Conservation (phyloP, 2,797 vertebrate genomes). For the Trachops cirrhosus region DNA sequence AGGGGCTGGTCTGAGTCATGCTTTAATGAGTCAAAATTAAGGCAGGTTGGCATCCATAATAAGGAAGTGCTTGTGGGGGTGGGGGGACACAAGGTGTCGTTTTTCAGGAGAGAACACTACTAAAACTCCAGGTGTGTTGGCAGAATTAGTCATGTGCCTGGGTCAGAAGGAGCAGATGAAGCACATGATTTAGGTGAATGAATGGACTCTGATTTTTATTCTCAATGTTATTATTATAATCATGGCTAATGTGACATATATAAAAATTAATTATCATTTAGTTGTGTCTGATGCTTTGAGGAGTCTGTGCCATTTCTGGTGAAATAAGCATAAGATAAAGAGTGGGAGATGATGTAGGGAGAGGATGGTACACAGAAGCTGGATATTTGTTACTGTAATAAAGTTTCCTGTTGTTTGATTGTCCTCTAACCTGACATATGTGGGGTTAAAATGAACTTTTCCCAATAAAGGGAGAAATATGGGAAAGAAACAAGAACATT, state of each 20-base stretch:
- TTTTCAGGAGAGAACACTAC: constrained; percentile 66
- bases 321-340: neutral
- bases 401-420: neutral
- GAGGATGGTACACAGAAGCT: neutral
- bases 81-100: constrained; percentile 32
- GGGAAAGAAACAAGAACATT: neutral
- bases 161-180: neutral
- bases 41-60: constrained; percentile 67
- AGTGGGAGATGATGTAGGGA: neutral
- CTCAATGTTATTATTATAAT: neutral
- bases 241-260: neutral
- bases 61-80: constrained; percentile 41
- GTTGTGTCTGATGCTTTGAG: constrained; percentile 5
- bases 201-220: neutral
- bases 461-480: neutral
- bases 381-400: neutral
- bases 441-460: neutral
- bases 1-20: constrained; percentile 67
- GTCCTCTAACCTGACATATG: neutral
- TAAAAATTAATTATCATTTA: neutral
- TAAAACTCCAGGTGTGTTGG: constrained; percentile 45
- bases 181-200: neutral
- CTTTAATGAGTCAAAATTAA: constrained; percentile 77
- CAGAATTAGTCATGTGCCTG: constrained; percentile 25
- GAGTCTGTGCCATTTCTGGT: neutral